Conservation (phyloP, 2,113 vertebrate genomes). For the Brachypodius melanocephalos region DNA sequence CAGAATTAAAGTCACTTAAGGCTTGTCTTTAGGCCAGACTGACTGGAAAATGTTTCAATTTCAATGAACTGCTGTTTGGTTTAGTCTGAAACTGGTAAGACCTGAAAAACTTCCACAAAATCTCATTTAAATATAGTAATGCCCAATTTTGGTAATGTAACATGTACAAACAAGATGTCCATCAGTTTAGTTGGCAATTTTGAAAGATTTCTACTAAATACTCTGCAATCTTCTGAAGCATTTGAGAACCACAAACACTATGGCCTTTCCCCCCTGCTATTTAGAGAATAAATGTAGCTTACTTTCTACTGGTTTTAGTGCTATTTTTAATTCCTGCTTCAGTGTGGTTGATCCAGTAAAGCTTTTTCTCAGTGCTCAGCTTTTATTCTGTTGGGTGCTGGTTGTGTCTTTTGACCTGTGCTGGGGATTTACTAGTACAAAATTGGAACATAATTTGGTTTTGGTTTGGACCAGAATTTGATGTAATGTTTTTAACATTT, state of each 20-base stretch:
- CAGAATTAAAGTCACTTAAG: not conserved
- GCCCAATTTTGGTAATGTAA: slow-evolving; percentile 49
- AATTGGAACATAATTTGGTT: not conserved
- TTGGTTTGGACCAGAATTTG: not conserved
- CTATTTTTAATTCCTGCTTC: not conserved
- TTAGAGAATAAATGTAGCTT: not conserved
- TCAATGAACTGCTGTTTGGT: slow-evolving; percentile 30
- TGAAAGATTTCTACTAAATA: slow-evolving; percentile 42
- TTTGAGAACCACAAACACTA: slow-evolving; percentile 23
- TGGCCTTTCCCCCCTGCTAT: not conserved
- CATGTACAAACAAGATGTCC: slow-evolving; percentile 51
- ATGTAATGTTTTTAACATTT: not conserved
- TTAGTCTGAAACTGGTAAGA: slow-evolving; percentile 53
- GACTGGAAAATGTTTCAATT: slow-evolving; percentile 33
- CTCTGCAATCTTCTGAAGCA: slow-evolving; percentile 12
- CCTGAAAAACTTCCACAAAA: slow-evolving; percentile 47
- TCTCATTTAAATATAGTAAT: slow-evolving; percentile 60
- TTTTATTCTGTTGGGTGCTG: not conserved
- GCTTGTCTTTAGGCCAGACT: slow-evolving; percentile 17
- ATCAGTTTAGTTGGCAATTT: slow-evolving; percentile 45
- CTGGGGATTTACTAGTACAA: not conserved
- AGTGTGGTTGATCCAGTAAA: not conserved
- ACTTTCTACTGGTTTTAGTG: not conserved
- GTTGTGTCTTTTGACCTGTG: not conserved
- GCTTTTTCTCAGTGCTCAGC: not conserved